Percentiles rank a stretch among this genome's conserved stretches.
phyloP scores from a whole-genome alignment of 2,113 vertebrate species.

The Centrocercus urophasianus region DNA sequence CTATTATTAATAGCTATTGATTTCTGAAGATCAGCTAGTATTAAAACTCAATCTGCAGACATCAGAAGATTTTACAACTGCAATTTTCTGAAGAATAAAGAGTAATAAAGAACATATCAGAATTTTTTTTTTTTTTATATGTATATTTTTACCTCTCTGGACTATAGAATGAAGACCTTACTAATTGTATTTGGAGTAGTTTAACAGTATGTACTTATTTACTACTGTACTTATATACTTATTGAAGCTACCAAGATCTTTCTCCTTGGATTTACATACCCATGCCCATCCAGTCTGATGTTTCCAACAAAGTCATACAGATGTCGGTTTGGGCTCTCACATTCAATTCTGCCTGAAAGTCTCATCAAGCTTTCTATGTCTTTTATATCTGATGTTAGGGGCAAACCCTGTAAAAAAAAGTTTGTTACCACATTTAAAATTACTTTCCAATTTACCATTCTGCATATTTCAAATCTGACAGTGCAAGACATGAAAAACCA shows the following conservation, averaged over 20 bases:
- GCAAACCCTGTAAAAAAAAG: constrained; percentile 85
- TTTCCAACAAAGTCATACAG: constrained; percentile 98
- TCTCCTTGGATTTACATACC: constrained; percentile 78
- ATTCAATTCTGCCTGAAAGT: constrained; percentile 93
- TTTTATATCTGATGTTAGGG: constrained; percentile 90
- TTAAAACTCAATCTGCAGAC: background rate
- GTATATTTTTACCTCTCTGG: background rate
- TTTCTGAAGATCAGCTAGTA: background rate
- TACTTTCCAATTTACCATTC: background rate
- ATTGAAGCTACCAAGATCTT: background rate
- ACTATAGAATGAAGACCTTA: background rate
- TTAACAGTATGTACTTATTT: background rate
- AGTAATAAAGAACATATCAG: background rate
- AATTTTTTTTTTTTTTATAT: background rate
- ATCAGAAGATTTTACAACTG: background rate
- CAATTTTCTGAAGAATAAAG: background rate
- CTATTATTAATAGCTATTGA: background rate
- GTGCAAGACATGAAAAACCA: background rate
- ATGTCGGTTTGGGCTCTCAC: constrained; percentile 96
- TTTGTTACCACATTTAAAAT: background rate
- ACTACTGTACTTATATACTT: background rate
- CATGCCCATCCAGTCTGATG: constrained; percentile 90
- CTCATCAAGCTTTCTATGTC: constrained; percentile 91
- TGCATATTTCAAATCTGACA: background rate
- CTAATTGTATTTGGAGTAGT: background rate